Conservation (phyloP, 2,113 vertebrate species). For the Tragulus kanchil region DNA sequence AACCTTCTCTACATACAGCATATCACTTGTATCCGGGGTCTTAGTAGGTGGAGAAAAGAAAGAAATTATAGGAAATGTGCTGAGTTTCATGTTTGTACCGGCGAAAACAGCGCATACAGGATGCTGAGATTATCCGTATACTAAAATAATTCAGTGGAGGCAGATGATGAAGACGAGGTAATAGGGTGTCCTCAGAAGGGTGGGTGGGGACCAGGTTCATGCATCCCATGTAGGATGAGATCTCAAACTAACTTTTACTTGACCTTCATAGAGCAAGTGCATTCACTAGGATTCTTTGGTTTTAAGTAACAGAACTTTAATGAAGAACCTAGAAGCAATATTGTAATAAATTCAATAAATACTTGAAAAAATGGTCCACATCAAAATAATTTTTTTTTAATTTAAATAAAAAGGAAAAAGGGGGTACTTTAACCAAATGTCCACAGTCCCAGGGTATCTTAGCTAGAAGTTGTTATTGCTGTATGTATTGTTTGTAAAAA, state of each 20-base stretch:
- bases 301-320: neutral
- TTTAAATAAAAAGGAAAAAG: neutral
- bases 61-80: neutral
- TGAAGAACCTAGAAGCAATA: neutral
- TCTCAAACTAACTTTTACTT: conserved; percentile 16
- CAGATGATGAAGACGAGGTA: neutral
- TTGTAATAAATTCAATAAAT: neutral
- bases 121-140: neutral
- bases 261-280: neutral
- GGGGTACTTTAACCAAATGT: neutral
- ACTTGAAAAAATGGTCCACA: neutral
- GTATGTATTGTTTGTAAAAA: neutral
- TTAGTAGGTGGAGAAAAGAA: neutral
- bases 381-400: neutral
- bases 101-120: neutral
- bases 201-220: neutral
- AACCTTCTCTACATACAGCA: too few species aligned
- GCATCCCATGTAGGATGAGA: neutral
- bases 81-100: neutral
- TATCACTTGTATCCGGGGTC: neutral
- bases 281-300: neutral
- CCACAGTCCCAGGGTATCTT: neutral
- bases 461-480: neutral
- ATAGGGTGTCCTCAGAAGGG: neutral
- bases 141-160: neutral